Conservation (phyloP, 2,888 invertebrate genomes). For the Cotesia congregata region DNA sequence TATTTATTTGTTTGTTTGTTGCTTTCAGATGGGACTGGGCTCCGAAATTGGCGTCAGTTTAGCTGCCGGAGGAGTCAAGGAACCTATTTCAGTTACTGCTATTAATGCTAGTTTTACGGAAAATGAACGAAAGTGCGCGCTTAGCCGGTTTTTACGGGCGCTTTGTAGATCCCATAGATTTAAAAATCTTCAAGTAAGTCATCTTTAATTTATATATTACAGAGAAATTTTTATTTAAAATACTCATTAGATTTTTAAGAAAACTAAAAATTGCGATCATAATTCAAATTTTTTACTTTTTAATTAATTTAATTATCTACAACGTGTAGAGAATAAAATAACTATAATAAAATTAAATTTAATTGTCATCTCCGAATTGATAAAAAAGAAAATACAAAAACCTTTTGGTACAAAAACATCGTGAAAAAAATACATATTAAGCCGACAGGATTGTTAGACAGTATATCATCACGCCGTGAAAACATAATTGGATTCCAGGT, state of each 20-base stretch:
- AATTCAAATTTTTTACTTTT: no score
- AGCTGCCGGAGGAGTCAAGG: constrained; percentile 52
- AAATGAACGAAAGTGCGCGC: constrained; percentile 55
- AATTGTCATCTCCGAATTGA: no score
- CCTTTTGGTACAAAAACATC: neutral
- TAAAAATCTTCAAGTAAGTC: constrained; percentile 80
- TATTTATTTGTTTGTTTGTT: constrained; percentile 4
- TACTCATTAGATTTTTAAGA: no score
- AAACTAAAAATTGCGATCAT: no score
- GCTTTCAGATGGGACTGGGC: constrained; percentile 58
- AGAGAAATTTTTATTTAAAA: neutral
- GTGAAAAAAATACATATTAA: neutral
- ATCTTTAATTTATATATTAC: neutral
- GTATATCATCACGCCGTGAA: neutral
- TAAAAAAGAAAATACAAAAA: neutral
- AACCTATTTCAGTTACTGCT: constrained; percentile 49
- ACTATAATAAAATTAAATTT: no score
- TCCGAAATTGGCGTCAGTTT: constrained; percentile 59
- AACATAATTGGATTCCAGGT: neutral
- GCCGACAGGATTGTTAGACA: neutral
- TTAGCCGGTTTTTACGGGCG: constrained; percentile 62
- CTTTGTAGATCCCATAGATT: constrained; percentile 84
- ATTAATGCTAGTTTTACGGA: constrained; percentile 51
- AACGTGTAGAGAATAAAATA: no score
- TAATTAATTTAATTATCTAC: no score